phyloP scores from a whole-genome alignment of 1,140 invertebrate genomes.

The Dendrolimus punctatus region DNA sequence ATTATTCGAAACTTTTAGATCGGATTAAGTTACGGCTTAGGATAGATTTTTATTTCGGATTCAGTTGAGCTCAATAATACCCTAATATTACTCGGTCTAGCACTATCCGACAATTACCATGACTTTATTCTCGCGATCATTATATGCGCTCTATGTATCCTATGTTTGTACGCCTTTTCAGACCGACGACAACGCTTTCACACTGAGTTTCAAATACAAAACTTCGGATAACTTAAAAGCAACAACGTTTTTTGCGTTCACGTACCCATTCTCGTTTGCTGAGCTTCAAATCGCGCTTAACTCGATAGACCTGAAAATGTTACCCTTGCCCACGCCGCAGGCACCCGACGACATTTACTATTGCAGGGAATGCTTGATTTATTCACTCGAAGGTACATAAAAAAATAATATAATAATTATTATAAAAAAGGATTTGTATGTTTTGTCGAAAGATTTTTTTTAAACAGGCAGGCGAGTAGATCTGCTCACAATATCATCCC shows the following conservation, averaged over 20 bases:
- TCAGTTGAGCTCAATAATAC: too few relatives aligned
- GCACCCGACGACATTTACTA: slow-evolving; percentile 86
- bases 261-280: slow-evolving; percentile 90
- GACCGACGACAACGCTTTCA: slow-evolving; percentile 82
- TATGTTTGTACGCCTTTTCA: slow-evolving; percentile 48
- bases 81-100: too few relatives aligned
- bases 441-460: slow-evolving; percentile 5
- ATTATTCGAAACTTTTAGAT: too few relatives aligned
- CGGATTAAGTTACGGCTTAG: too few relatives aligned
- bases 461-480: slow-evolving; percentile 79
- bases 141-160: too few relatives aligned
- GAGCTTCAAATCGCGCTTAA: slow-evolving; percentile 83
- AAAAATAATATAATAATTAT: neutral
- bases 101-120: too few relatives aligned
- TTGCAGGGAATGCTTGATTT: slow-evolving; percentile 85
- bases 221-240: slow-evolving; percentile 82
- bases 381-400: slow-evolving; percentile 81
- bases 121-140: too few relatives aligned
- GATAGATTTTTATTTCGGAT: too few relatives aligned
- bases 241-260: slow-evolving; percentile 92
- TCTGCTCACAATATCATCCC: slow-evolving; percentile 89
- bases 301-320: slow-evolving; percentile 76
- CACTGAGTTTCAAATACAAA: slow-evolving; percentile 84
- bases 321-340: slow-evolving; percentile 40
- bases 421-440: neutral